These are phyloP conservation scores for Hirundichthys speculiger DNA, from an alignment of 2,113 vertebrate species.

Conservation along the genomic window DNA sequence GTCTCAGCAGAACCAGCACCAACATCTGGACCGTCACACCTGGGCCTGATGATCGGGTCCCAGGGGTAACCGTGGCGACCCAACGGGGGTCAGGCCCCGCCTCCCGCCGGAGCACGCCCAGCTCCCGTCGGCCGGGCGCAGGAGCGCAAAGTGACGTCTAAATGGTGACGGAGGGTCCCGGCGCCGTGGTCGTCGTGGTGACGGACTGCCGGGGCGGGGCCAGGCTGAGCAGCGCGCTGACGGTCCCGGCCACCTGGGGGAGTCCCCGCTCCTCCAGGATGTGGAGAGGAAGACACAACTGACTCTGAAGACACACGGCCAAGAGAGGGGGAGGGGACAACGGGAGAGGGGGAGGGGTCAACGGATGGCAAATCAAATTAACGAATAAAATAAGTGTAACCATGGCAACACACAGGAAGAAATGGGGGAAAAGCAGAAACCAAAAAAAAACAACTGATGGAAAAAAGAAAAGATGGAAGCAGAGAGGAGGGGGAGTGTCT, in stretches of 20 bases:
- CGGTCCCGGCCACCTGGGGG: constrained; percentile 92
- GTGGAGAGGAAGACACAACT: constrained; percentile 97
- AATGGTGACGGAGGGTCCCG: constrained; percentile 69
- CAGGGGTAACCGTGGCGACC: background rate
- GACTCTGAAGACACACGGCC: constrained; percentile 79
- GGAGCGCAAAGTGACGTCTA: too few relatives aligned
- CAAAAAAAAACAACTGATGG: background rate
- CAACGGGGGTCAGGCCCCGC: too few relatives aligned
- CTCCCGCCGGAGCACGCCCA: too few relatives aligned
- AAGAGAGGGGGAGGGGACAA: constrained; percentile 20
- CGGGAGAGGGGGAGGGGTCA: constrained; percentile 40
- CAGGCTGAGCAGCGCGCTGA: constrained; percentile 90
- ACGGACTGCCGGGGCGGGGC: constrained; percentile 87
- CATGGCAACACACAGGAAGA: constrained; percentile 42
- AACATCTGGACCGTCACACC: background rate
- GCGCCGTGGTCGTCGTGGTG: constrained; percentile 47
- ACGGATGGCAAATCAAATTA: constrained; percentile 71
- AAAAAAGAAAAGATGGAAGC: background rate
- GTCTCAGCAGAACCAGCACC: too few relatives aligned
- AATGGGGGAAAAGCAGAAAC: constrained; percentile 13
- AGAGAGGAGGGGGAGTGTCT: background rate
- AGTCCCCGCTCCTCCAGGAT: constrained; percentile 98
- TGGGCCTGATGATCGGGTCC: background rate
- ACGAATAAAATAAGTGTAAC: constrained; percentile 58
- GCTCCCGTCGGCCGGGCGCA: too few relatives aligned